Percentiles rank a stretch among this genome's conserved stretches.
Conservation (phyloP, 2,797 vertebrate genomes). For the Scleropages formosus region DNA sequence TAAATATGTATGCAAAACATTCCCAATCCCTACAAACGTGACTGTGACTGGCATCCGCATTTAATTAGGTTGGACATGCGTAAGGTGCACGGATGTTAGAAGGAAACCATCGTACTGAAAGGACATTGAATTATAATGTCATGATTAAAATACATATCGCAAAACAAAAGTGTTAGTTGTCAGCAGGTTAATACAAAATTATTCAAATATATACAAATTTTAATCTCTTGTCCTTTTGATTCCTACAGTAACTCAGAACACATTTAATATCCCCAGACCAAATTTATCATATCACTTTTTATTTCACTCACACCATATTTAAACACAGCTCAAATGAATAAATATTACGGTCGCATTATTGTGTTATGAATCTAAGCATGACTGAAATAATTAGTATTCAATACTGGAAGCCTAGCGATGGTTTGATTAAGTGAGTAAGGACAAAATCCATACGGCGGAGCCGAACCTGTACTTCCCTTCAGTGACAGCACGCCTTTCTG, state of each 20-base stretch:
- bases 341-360: conserved; percentile 39
- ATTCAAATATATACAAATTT: conserved; percentile 67
- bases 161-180: conserved; percentile 51
- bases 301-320: neutral
- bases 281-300: conserved; percentile 33
- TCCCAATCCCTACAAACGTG: conserved; percentile 4
- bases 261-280: conserved; percentile 23
- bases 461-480: conserved; percentile 17
- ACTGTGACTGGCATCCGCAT: neutral
- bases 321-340: conserved; percentile 37
- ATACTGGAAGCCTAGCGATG: conserved; percentile 31
- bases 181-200: conserved; percentile 65
- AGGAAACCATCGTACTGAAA: conserved; percentile 31
- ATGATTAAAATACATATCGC: conserved; percentile 59
- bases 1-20: neutral
- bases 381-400: conserved; percentile 42
- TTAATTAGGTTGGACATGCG: neutral
- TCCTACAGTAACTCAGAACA: conserved; percentile 40
- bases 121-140: conserved; percentile 56
- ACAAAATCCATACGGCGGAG: conserved; percentile 40
- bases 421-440: conserved; percentile 43
- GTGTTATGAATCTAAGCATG: conserved; percentile 39
- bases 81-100: neutral
- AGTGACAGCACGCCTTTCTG: neutral
- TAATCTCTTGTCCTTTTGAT: conserved; percentile 60